Base-by-base conservation (phyloP, 2,888 invertebrate species). In the Acleris emargana region DNA sequence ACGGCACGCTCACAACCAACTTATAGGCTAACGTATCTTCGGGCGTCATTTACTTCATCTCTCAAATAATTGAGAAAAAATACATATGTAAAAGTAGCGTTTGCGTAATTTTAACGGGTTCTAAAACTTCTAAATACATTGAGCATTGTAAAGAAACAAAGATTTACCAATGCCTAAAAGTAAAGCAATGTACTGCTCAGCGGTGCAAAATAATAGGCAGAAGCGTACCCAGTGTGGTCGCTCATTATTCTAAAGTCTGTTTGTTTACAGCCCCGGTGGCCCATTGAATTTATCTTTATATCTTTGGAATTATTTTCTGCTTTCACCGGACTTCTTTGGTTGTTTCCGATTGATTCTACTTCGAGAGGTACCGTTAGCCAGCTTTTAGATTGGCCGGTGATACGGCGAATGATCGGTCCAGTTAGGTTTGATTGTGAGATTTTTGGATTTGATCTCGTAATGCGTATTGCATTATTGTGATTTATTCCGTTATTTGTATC, bases 331-430 rank as follows among this genome's bases (percentile, higher is more conserved):
- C 68, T 70, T 59, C 68, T 78, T 80, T 79, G 72, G 78, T 74
- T 80, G 76, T 82, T 82, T 83, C 76, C 80, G 76, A 83, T 83
- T 79, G 83, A 84, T 82, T 82, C 77, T 69, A 72, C 71, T 72
- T 67, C 45, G 57, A 76, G 75, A 75, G 62, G 54, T 67, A 76
- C 85, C 82, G 84, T 83, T 83, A 86, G 67, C 71, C 71, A 79
- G 70, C 76, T 79, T 81, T 82, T 71, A 81, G 82, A 86, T 86
- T 77, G 75, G 71, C 69, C 70, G 77, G 72, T 82, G 87, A 86
- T 81, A 82, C 78, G 74, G 78, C 79, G 81, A 82, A 82, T 81
- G 72, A 82, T 80, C 78, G 83, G 75, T 82, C 84, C 78, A 84
- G 80, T 87, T 88, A 81, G 75, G 77, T 75, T 71, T 70, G 71